Percentiles rank a stretch among this genome's conserved stretches.
phyloP scores from a whole-genome alignment of 2,797 vertebrate species.

The Lagodon rhomboides region DNA sequence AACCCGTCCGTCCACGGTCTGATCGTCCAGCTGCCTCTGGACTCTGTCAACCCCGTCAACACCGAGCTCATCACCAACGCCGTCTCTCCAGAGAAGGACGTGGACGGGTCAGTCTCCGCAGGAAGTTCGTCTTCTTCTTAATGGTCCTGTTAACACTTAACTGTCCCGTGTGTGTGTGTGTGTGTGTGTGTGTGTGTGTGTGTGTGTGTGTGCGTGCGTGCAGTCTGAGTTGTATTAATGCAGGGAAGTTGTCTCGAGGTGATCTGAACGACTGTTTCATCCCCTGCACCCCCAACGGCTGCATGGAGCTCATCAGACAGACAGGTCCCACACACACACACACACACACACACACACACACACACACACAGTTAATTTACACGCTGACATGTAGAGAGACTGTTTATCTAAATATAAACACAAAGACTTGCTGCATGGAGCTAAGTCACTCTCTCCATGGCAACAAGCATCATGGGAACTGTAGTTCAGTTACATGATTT shows the following conservation, averaged over 20 bases:
- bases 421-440: background rate
- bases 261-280: slow-evolving; percentile 92
- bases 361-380: background rate
- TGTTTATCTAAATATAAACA: too few species aligned
- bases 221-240: slow-evolving; percentile 92
- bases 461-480: too few species aligned
- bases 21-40: slow-evolving; percentile 94
- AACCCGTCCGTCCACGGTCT: slow-evolving; percentile 90
- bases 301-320: slow-evolving; percentile 94
- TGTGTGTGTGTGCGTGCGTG: slow-evolving; percentile 54
- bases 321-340: slow-evolving; percentile 84
- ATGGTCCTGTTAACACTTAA: too few species aligned
- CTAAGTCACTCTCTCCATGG: too few species aligned
- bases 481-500: background rate
- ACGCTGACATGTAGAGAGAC: too few species aligned
- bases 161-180: slow-evolving; percentile 10
- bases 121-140: background rate
- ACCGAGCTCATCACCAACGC: slow-evolving; percentile 90
- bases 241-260: slow-evolving; percentile 93
- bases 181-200: slow-evolving; percentile 33
- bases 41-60: slow-evolving; percentile 88
- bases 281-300: slow-evolving; percentile 95
- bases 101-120: slow-evolving; percentile 89
- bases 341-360: background rate
- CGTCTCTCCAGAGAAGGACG: slow-evolving; percentile 92